phyloP scores from a whole-genome alignment of 2,113 vertebrate species.

The Probosciger aterrimus region DNA sequence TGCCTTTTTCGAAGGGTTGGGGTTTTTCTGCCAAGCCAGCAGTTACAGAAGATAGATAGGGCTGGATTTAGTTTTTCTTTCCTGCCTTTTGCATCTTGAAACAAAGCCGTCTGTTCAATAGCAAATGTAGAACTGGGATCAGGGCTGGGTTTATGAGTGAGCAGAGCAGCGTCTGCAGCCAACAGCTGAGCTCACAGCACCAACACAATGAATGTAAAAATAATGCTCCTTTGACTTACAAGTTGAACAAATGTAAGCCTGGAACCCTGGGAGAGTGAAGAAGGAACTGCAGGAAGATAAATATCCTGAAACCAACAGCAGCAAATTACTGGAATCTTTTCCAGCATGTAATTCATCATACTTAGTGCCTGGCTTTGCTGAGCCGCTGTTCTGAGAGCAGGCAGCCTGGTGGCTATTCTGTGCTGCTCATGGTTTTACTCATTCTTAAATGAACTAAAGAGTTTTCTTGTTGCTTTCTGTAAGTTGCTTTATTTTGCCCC shows the following conservation, averaged over 20 bases:
- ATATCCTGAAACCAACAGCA: neutral
- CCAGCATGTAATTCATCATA: neutral
- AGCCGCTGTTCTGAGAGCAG: neutral
- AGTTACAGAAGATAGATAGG: neutral
- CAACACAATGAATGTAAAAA: neutral
- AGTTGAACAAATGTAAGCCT: neutral
- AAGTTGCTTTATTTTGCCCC: neutral
- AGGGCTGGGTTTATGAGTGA: neutral
- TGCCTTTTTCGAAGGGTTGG: neutral
- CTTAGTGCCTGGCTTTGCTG: neutral
- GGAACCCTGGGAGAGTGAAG: neutral
- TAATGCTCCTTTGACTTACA: neutral
- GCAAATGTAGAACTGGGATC: neutral
- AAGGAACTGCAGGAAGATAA: conserved; percentile 5
- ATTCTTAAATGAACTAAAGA: neutral
- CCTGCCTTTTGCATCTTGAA: neutral
- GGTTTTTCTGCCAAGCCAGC: neutral
- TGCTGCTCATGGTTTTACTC: neutral
- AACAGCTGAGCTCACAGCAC: neutral
- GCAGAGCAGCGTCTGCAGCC: neutral
- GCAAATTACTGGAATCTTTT: conserved; percentile 11
- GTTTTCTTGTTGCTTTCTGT: neutral
- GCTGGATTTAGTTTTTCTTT: neutral
- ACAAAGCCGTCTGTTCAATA: neutral
- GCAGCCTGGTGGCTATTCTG: neutral